Percentiles rank a stretch among this genome's conserved stretches.
Conservation (phyloP, 2,113 vertebrate genomes). For the Odontesthes bonariensis region DNA sequence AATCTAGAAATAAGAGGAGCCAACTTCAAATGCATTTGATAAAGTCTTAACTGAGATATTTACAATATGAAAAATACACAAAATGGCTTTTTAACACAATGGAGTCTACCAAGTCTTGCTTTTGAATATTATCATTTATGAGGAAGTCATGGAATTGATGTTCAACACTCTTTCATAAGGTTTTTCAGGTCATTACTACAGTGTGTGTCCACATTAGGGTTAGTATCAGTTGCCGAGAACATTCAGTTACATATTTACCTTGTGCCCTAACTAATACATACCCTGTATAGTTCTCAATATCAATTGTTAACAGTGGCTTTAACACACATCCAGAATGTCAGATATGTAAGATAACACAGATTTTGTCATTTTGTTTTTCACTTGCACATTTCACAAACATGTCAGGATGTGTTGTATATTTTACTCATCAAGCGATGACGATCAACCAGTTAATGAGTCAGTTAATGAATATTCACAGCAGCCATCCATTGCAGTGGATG, state of each 20-base stretch:
- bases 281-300: constrained; percentile 71
- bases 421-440: constrained; percentile 63
- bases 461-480: constrained; percentile 72
- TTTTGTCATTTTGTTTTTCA: constrained; percentile 66
- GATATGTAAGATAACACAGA: constrained; percentile 72
- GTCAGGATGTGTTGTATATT: constrained; percentile 65
- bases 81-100: constrained; percentile 77
- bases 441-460: constrained; percentile 65
- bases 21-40: constrained; percentile 64
- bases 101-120: constrained; percentile 61
- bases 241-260: constrained; percentile 55
- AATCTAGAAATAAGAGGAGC: constrained; percentile 78
- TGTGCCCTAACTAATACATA: constrained; percentile 68
- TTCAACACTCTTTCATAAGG: constrained; percentile 34
- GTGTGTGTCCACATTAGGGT: constrained; percentile 49
- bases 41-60: constrained; percentile 74
- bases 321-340: constrained; percentile 63
- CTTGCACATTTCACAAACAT: constrained; percentile 78
- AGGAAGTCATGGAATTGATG: constrained; percentile 46
- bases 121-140: constrained; percentile 43
- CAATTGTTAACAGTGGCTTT: constrained; percentile 49
- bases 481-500: constrained; percentile 59
- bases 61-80: constrained; percentile 82
- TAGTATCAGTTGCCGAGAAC: constrained; percentile 55
- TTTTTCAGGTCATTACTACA: constrained; percentile 36